Base-by-base conservation (phyloP, 2,888 invertebrate species). In the Apamea epomidion region DNA sequence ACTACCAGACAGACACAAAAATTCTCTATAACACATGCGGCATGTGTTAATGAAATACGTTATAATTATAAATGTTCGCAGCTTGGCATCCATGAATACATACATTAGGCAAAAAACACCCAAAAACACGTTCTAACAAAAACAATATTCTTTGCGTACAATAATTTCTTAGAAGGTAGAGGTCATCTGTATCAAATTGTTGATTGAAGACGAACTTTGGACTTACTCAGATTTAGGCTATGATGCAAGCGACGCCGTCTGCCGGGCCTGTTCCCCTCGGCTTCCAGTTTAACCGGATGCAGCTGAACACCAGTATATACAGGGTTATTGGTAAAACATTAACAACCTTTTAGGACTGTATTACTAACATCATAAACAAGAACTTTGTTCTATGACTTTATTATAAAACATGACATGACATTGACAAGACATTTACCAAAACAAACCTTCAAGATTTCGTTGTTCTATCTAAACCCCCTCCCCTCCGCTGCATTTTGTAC, bases 161-260 rank as follows among this genome's bases (percentile, higher is more conserved):
- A 71, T 54, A 12, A 62, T 12, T 84, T 79, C 60, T 72, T 16
- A n/a, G 71, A 84, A 84, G 25, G 2, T 25, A 37, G 2, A 64
- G 37, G 48, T 78, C 37, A 48, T 48, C 16, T 21, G 0, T 29
- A 18, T 48, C 14, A 54, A 54, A 4, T 32, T 18, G 29, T 37
- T 16, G 1, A 2, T 29, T 80, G 16, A 58, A 32, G 18, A 62
- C 14, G 37, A 48, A 32, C 12, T 51, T 42, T 76, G 51, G 45
- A 45, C 0, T 62, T 64, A 48, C 37, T 18, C 16, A 45, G 16
- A 68, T 42, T 29, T 45, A 48, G 32, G 12, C 10, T 69, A 45
- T 69, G 18, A 5, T n/a, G n/a, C 68, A 10, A n/a, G n/a, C 16
- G n/a, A 29, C 25, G 0, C 25, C 58, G 58, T 58, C 25, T 10